phyloP scores from a whole-genome alignment of 2,113 vertebrate genomes.

The Delphinapterus leucas region DNA sequence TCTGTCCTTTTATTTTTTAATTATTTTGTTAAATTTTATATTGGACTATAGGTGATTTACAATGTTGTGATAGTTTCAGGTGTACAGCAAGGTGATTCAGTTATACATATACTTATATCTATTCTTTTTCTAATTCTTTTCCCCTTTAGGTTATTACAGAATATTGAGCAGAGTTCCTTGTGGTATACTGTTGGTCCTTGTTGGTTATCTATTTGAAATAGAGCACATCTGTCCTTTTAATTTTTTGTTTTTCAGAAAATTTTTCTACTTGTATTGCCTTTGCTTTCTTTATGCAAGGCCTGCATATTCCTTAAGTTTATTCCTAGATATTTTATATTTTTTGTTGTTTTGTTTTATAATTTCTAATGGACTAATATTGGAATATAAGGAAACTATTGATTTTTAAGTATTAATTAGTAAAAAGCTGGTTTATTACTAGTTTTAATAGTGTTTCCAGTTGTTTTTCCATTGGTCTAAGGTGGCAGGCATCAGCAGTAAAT shows the following conservation, averaged over 20 bases:
- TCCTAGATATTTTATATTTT: not conserved
- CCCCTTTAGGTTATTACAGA: not conserved
- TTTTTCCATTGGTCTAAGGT: not conserved
- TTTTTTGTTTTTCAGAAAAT: slow-evolving; percentile 51
- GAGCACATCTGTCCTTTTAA: not conserved
- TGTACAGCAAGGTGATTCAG: not conserved
- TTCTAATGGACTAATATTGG: not conserved
- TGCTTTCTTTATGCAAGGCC: not conserved
- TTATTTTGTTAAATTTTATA: not conserved
- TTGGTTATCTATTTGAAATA: not conserved
- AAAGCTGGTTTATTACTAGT: not conserved
- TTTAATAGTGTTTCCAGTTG: not conserved
- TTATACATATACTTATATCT: not conserved
- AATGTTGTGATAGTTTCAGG: not conserved
- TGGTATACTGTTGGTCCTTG: not conserved
- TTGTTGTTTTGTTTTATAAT: not conserved
- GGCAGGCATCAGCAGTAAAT: not conserved
- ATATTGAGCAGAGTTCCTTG: not conserved
- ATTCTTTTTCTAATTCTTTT: not conserved
- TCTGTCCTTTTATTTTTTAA: not conserved
- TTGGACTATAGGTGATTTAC: not conserved
- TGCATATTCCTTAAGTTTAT: slow-evolving; percentile 9
- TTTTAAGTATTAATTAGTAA: not conserved
- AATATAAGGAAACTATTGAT: not conserved
- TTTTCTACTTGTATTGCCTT: slow-evolving; percentile 46